These are phyloP conservation scores for Semnornis frantzii DNA, from an alignment of 2,113 vertebrate genomes.

Conservation along the genomic window DNA sequence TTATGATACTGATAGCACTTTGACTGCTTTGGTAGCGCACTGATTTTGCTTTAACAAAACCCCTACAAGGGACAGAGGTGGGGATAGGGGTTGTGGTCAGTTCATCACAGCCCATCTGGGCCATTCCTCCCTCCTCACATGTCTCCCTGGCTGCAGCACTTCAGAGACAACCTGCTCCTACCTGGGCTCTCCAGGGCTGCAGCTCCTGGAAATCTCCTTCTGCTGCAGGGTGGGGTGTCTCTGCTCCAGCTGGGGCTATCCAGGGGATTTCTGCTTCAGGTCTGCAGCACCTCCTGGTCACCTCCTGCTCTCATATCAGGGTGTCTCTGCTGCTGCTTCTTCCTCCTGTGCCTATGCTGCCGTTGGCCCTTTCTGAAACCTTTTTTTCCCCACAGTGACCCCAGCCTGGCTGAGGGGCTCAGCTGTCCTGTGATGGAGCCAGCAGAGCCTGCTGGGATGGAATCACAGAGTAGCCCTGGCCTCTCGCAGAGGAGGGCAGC, in stretches of 20 bases:
- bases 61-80: not conserved
- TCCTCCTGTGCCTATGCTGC: not conserved
- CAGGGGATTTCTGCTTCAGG: fast-evolving
- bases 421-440: not conserved
- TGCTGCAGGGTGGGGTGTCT: not conserved
- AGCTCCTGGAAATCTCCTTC: not conserved
- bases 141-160: not conserved
- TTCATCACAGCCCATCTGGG: not conserved
- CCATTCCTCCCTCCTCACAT: not conserved
- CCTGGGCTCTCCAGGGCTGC: fast-evolving
- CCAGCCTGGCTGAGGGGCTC: not conserved
- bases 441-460: not conserved
- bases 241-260: not conserved
- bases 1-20: no score
- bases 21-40: no score
- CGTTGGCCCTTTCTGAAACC: not conserved
- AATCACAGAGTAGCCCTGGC: not conserved
- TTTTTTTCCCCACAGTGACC: not conserved
- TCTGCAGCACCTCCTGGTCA: not conserved
- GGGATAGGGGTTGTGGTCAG: not conserved
- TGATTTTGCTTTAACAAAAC: no score
- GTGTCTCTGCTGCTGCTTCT: no score
- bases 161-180: not conserved
- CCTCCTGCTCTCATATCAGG: no score
- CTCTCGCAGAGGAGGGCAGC: not conserved